phyloP scores from a whole-genome alignment of 2,888 invertebrate genomes.

The Leucophenga montana region DNA sequence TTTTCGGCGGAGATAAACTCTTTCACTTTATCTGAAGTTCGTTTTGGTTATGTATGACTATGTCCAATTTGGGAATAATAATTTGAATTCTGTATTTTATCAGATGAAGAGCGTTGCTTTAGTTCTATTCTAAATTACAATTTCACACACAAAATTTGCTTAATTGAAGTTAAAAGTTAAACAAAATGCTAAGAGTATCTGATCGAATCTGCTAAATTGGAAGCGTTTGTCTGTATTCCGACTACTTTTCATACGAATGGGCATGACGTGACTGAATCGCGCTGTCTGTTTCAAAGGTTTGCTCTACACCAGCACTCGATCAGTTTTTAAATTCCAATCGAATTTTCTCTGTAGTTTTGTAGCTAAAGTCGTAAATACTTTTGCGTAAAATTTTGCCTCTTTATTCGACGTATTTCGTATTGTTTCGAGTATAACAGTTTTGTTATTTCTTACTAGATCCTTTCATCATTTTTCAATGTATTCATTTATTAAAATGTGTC shows the following conservation, averaged over 20 bases:
- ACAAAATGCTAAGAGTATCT: neutral
- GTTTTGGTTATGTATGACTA: neutral
- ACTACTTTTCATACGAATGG: constrained; percentile 66
- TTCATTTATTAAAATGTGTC: constrained; percentile 54
- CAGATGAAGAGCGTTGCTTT: neutral
- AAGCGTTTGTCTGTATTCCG: no score
- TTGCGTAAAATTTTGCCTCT: neutral
- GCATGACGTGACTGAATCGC: constrained; percentile 59
- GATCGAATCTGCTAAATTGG: constrained; percentile 23
- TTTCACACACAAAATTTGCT: neutral
- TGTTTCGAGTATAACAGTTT: constrained; percentile 18
- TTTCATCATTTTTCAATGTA: constrained; percentile 25
- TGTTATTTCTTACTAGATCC: neutral
- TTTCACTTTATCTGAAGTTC: constrained; percentile 13
- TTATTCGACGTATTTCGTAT: no score
- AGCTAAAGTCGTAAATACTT: constrained; percentile 1
- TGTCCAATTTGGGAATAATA: constrained; percentile 10
- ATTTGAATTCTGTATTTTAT: neutral
- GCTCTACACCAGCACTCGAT: no score
- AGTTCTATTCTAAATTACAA: neutral
- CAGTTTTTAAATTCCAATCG: neutral
- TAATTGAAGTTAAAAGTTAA: no score
- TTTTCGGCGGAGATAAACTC: constrained; percentile 15
- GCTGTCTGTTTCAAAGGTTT: no score
- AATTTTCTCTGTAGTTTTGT: constrained; percentile 19